phyloP scores from a whole-genome alignment of 1,140 invertebrate genomes.

The Drosophila varians region DNA sequence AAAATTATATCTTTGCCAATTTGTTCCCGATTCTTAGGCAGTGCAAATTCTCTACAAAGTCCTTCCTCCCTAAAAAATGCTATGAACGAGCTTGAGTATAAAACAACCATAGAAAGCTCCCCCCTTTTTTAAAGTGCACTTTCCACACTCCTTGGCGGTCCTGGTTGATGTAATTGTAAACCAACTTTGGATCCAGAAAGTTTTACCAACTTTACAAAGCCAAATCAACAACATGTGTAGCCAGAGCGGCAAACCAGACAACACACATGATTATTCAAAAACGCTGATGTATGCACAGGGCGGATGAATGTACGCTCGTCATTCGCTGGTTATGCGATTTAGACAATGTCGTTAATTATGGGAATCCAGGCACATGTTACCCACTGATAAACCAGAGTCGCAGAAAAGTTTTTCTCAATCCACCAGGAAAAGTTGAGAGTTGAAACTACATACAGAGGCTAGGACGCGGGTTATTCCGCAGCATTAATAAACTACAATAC shows the following conservation, averaged over 20 bases:
- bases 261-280: conserved; percentile 16
- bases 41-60: too few relatives aligned
- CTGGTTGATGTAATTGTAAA: conserved; percentile 25
- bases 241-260: neutral
- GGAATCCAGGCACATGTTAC: conserved; percentile 61
- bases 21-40: too few relatives aligned
- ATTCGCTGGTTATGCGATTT: conserved; percentile 54
- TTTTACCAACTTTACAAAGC: conserved; percentile 59
- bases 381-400: conserved; percentile 11
- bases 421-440: conserved; percentile 22
- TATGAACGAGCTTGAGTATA: neutral
- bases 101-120: too few relatives aligned
- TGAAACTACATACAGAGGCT: neutral
- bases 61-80: neutral
- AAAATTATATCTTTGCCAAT: too few relatives aligned
- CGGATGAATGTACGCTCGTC: conserved; percentile 31
- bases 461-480: neutral
- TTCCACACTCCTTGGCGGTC: neutral
- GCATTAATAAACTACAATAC: conserved; percentile 47
- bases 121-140: neutral
- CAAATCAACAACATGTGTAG: conserved; percentile 25
- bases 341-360: conserved; percentile 74
- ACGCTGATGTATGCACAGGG: conserved; percentile 16
- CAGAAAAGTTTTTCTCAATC: conserved; percentile 48
- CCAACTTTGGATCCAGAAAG: conserved; percentile 46